These are phyloP conservation scores for Eciton burchellii DNA, from an alignment of 1,140 invertebrate species.

Conservation along the genomic window DNA sequence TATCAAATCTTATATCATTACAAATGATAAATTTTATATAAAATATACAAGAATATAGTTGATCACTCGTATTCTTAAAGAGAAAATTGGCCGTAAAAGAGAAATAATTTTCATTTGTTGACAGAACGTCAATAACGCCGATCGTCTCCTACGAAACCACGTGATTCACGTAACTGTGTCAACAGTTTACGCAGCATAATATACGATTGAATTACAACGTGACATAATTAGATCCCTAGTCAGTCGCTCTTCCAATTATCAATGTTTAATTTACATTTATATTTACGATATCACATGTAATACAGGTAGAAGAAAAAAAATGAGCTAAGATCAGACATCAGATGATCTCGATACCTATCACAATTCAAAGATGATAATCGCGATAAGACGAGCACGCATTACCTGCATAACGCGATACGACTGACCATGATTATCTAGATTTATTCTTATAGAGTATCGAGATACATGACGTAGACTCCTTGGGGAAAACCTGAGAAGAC, in stretches of 20 bases:
- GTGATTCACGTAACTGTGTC: constrained; percentile 56
- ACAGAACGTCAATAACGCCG: constrained; percentile 62
- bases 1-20: too few relatives aligned
- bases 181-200: background rate
- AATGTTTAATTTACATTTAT: background rate
- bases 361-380: too few relatives aligned
- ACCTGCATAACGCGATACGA: constrained; percentile 52
- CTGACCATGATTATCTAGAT: constrained; percentile 3
- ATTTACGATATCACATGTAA: background rate
- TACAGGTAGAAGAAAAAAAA: background rate
- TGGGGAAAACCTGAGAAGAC: constrained; percentile 41
- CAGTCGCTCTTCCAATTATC: background rate
- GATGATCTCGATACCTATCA: background rate
- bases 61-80: background rate
- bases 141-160: constrained; percentile 37
- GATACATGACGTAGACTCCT: background rate
- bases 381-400: constrained; percentile 13
- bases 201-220: background rate
- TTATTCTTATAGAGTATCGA: background rate
- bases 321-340: background rate
- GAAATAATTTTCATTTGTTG: background rate
- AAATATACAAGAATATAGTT: background rate
- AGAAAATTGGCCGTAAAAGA: background rate
- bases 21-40: too few relatives aligned
- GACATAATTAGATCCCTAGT: background rate